Evolutionary conservation across 2,113 vertebrate species (phyloP).

Genomic region (Caretta caretta): DNA sequence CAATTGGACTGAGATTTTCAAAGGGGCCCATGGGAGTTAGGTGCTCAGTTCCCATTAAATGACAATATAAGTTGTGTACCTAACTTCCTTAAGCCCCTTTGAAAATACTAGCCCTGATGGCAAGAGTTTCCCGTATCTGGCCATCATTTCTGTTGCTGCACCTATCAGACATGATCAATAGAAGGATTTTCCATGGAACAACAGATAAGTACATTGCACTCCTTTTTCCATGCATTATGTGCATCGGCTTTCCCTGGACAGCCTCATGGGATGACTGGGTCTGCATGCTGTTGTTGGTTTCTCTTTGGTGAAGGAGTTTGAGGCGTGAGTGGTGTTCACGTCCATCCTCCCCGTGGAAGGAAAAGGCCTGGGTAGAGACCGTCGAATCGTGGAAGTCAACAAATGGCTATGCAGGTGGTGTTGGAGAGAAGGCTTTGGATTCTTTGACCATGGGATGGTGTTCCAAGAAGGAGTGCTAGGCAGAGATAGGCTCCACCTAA

Average conservation of each 20-base stretch:
- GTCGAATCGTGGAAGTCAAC: too few relatives aligned
- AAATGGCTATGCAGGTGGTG: too few relatives aligned
- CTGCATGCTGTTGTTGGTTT: not conserved
- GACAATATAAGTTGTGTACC: not conserved
- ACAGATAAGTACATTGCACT: not conserved
- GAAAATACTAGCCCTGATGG: not conserved
- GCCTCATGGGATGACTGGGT: not conserved
- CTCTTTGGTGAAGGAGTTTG: not conserved
- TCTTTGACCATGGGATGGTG: too few relatives aligned
- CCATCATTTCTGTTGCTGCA: not conserved
- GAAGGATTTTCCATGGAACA: not conserved
- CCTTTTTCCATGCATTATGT: too few relatives aligned
- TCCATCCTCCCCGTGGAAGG: too few relatives aligned
- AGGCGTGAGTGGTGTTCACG: too few relatives aligned
- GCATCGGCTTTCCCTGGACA: not conserved
- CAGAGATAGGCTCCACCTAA: too few relatives aligned
- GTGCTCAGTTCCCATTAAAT: not conserved
- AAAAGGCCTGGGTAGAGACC: too few relatives aligned
- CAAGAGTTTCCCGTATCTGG: not conserved
- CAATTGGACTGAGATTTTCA: not conserved
- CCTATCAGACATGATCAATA: not conserved
- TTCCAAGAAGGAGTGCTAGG: too few relatives aligned
- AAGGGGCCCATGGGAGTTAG: not conserved
- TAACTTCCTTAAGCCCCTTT: not conserved
- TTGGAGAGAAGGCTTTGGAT: too few relatives aligned